Percentiles rank a stretch among this genome's conserved stretches.
Conservation (phyloP, 2,888 invertebrate genomes). For the Deilephila porcellus region DNA sequence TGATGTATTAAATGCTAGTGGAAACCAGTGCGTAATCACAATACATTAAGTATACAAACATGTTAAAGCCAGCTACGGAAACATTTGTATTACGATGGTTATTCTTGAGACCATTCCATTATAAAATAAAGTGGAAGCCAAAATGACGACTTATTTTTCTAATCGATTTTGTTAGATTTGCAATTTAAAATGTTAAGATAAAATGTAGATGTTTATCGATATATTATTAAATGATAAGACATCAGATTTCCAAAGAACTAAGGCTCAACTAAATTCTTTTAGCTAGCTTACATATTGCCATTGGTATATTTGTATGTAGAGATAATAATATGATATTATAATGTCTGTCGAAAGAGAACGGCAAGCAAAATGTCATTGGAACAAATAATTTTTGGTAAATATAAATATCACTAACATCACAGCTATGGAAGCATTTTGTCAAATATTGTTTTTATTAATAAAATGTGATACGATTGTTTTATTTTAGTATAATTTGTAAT, state of each 20-base stretch:
- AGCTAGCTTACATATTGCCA: conserved; percentile 65
- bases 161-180: conserved; percentile 82
- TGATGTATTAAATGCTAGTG: neutral
- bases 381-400: conserved; percentile 9
- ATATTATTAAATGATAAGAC: conserved; percentile 70
- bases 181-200: conserved; percentile 74
- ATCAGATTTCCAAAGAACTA: conserved; percentile 82
- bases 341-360: conserved; percentile 30
- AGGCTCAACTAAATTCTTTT: conserved; percentile 79
- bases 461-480: conserved; percentile 59
- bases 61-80: conserved; percentile 59
- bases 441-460: conserved; percentile 50
- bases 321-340: conserved; percentile 24
- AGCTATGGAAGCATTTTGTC: conserved; percentile 42
- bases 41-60: conserved; percentile 37
- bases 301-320: conserved; percentile 34
- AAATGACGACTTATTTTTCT: conserved; percentile 84
- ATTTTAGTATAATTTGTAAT: conserved; percentile 46
- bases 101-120: conserved; percentile 82
- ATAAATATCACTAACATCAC: conserved; percentile 37
- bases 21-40: conserved; percentile 20
- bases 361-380: conserved; percentile 38
- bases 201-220: conserved; percentile 80
- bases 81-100: conserved; percentile 66
- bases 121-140: conserved; percentile 80